These are phyloP conservation scores for Tenthredo distinguenda DNA, from an alignment of 2,888 invertebrate genomes.

Conservation along the genomic window DNA sequence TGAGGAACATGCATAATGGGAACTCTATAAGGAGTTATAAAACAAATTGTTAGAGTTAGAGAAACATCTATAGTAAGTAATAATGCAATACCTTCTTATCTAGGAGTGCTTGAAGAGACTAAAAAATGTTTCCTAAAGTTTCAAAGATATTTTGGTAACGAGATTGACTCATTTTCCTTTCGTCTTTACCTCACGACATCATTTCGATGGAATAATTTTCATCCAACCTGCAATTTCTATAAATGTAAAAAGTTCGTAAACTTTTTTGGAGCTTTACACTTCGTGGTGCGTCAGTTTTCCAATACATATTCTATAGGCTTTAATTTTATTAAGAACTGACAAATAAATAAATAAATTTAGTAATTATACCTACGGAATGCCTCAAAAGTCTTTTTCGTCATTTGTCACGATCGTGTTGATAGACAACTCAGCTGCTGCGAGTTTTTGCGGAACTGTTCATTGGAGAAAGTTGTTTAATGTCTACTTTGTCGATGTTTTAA, in stretches of 20 bases:
- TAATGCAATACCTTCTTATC: no score
- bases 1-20: background rate
- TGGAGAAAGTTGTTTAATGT: slow-evolving; percentile 43
- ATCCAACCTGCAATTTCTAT: no score
- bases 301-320: no score
- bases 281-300: no score
- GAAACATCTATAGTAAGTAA: background rate
- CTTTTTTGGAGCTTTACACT: no score
- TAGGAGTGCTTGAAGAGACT: no score
- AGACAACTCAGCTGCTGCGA: background rate
- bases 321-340: no score
- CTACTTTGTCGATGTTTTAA: slow-evolving; percentile 25
- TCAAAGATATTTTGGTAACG: background rate
- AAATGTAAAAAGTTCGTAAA: no score
- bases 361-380: background rate
- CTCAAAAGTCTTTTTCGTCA: background rate
- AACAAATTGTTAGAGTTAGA: background rate
- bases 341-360: no score
- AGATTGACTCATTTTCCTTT: background rate
- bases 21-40: background rate
- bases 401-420: background rate
- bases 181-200: background rate
- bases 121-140: background rate
- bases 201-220: no score
- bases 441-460: background rate